Evolutionary conservation across 1,140 invertebrate species (phyloP).

Genomic region (Cotesia chilonis): DNA sequence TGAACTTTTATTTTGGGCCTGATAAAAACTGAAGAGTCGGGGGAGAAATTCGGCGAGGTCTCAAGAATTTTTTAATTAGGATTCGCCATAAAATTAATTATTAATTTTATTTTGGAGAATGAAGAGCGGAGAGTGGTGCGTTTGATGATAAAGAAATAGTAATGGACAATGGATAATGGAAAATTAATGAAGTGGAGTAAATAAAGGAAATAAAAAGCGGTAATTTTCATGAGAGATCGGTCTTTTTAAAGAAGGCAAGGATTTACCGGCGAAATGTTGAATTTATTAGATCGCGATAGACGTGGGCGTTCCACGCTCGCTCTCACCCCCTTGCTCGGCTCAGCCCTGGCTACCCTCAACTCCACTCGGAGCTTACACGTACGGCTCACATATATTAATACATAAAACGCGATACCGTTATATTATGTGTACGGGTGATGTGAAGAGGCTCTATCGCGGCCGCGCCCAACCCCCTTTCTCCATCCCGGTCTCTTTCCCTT

Average conservation of each 20-base stretch:
- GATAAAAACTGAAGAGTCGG: no score
- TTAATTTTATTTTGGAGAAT: no score
- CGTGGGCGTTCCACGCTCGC: conserved; percentile 58
- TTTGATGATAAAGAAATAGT: no score
- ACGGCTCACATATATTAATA: neutral
- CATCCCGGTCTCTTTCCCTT: neutral
- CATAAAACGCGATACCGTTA: conserved; percentile 5
- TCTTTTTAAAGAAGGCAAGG: conserved; percentile 46
- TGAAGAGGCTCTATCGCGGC: conserved; percentile 11
- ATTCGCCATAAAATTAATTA: no score
- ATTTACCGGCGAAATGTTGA: conserved; percentile 65
- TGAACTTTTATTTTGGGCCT: no score
- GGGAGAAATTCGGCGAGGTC: no score
- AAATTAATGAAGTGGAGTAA: no score
- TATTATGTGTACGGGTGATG: neutral
- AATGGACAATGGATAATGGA: no score
- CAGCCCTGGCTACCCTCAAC: conserved; percentile 45
- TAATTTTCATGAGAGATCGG: neutral
- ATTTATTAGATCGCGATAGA: conserved; percentile 67
- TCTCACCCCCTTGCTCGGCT: conserved; percentile 51
- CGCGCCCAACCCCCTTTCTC: conserved; percentile 14
- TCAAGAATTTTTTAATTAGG: no score
- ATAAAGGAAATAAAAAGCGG: neutral
- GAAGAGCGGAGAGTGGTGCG: no score
- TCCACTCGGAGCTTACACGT: conserved; percentile 4